Base-by-base conservation (phyloP, 2,797 vertebrate genomes). In the Anniella stebbinsi region DNA sequence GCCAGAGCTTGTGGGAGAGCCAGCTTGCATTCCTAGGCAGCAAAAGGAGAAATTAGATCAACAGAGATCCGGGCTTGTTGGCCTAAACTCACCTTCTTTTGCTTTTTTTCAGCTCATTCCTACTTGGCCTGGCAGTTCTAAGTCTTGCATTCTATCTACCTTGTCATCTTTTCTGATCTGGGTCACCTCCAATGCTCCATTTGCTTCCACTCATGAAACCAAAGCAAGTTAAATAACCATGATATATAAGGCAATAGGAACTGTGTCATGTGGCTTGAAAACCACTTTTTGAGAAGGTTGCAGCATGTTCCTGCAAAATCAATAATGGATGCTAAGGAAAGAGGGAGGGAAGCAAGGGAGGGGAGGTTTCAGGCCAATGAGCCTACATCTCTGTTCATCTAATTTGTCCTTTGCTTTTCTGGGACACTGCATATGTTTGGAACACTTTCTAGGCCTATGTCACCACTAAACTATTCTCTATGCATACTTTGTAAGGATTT, bases 21-120 rank as follows among this genome's bases (percentile, higher is more conserved):
- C 80, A 88, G 77, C 76, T 78, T 88, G 25, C 87, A 87, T 80
- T 89, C 94, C 87, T 93, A 92, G 78, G 84, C 78, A 87, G 85
- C 69, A 90, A 76, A 45, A 38, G 57, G 36, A 90, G 85, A 90
- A 90, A 90, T 90, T 82, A 90, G 60, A 90, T 87, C 77, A 90
- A 81, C 89, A 86, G 69, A 78, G 70, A 86, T 63, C 84, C 70
- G 38, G 33, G 67, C 54, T 5, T n/a, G 41, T 63, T 86, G 77
- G 69, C 69, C 28, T 36, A 18, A 38, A 54, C 72, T 28, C 60
- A 23, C 60, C 72, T 15, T 48, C 57, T 72, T 73, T 81, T 63
- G 69, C 77, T 81, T 82, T 51, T 78, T 28, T 73, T 45, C 54
- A 82, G 9, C 69, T 82, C 18, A 54, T 48, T 48, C 41, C 41